These are phyloP conservation scores for Blastobasis lacticolella DNA, from an alignment of 2,888 invertebrate species.

Conservation along the genomic window DNA sequence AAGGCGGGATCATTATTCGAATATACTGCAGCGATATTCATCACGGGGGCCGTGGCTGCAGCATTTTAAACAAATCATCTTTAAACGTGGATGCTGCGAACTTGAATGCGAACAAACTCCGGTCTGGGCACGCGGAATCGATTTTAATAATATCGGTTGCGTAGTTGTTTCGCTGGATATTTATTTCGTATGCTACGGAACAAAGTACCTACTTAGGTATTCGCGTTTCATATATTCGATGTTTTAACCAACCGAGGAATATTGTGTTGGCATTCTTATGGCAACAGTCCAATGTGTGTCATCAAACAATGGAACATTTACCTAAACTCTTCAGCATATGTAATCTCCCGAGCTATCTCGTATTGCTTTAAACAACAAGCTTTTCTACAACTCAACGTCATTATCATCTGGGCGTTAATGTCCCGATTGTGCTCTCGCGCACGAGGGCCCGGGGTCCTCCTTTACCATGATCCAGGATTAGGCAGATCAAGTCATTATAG, in stretches of 20 bases:
- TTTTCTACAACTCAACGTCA: no score
- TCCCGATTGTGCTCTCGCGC: no score
- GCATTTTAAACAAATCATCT: slow-evolving; percentile 73
- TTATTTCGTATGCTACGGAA: slow-evolving; percentile 23
- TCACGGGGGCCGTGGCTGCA: slow-evolving; percentile 56
- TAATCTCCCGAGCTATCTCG: no score
- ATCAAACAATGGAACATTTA: no score
- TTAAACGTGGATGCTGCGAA: slow-evolving; percentile 41
- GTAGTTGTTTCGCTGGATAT: slow-evolving; percentile 22
- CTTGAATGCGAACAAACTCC: slow-evolving; percentile 29
- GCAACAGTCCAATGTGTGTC: neutral
- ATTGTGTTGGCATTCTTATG: slow-evolving; percentile 25
- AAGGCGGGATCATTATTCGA: slow-evolving; percentile 71
- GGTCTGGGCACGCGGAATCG: slow-evolving; percentile 28
- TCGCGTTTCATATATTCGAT: slow-evolving; percentile 21
- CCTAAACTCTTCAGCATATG: no score
- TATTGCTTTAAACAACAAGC: no score
- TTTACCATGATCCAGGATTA: no score
- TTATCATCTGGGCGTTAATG: no score
- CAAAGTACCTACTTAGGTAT: slow-evolving; percentile 16
- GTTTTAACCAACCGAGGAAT: slow-evolving; percentile 18
- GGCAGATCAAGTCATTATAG: no score
- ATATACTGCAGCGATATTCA: slow-evolving; percentile 69
- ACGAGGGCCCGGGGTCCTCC: no score
- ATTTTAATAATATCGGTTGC: slow-evolving; percentile 45